phyloP scores from a whole-genome alignment of 2,888 invertebrate species.

The Lucinisca nassula region DNA sequence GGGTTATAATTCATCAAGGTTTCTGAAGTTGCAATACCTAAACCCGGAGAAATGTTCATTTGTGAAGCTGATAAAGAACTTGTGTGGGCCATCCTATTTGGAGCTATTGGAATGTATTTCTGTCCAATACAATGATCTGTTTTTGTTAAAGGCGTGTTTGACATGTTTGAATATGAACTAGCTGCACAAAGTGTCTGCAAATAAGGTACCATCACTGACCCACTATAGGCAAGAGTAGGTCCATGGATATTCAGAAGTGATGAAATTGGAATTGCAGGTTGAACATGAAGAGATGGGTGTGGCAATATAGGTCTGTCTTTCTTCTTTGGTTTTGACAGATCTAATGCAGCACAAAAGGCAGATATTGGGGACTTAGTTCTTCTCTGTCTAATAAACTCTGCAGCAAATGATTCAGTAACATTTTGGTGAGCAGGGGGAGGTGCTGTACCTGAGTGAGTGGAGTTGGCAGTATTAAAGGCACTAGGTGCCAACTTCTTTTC shows the following conservation, averaged over 20 bases:
- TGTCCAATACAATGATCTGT: no score
- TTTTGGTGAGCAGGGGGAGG: neutral
- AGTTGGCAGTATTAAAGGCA: neutral
- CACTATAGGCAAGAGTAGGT: conserved; percentile 43
- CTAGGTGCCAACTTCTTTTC: conserved; percentile 1
- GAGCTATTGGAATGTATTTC: neutral
- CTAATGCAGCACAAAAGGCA: conserved; percentile 34
- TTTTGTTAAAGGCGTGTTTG: neutral
- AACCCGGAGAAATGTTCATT: neutral
- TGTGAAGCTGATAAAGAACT: neutral
- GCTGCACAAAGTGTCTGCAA: conserved; percentile 49
- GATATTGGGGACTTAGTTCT: conserved; percentile 24
- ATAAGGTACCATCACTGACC: conserved; percentile 46
- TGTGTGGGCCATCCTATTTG: neutral
- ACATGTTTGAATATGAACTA: conserved; percentile 16
- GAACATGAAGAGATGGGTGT: neutral
- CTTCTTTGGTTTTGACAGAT: conserved; percentile 40
- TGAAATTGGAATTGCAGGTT: conserved; percentile 38
- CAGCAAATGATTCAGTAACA: conserved; percentile 23
- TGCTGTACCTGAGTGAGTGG: neutral
- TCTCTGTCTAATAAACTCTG: conserved; percentile 32
- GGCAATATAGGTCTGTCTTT: neutral
- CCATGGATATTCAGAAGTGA: conserved; percentile 14
- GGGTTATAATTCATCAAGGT: neutral
- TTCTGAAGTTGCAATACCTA: neutral